Evolutionary conservation across 1,140 invertebrate species (phyloP).

Genomic region (Euura saliciscinereae): DNA sequence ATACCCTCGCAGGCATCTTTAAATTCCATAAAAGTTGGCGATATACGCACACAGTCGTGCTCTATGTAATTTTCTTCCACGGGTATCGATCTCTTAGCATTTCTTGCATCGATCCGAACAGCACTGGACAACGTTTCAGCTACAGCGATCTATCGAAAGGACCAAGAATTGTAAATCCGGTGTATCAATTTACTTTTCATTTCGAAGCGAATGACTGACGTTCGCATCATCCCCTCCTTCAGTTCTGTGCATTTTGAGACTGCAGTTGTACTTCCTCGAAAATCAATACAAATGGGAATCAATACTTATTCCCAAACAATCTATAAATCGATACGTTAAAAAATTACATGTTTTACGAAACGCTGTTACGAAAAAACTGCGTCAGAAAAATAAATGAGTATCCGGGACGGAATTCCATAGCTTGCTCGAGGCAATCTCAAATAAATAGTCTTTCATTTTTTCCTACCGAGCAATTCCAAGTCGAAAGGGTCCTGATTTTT

Average conservation of each 20-base stretch:
- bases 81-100: background rate
- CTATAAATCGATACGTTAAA: too few species aligned
- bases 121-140: background rate
- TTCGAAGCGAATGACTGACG: background rate
- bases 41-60: conserved; percentile 34
- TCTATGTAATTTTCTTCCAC: conserved; percentile 10
- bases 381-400: background rate
- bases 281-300: too few species aligned
- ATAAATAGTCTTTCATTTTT: too few species aligned
- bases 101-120: background rate
- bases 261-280: too few species aligned
- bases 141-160: background rate
- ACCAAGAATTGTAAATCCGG: background rate
- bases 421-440: too few species aligned
- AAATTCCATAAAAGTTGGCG: conserved; percentile 37
- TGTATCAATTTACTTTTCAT: background rate
- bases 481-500: too few species aligned
- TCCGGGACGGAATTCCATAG: too few species aligned
- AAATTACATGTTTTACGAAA: background rate
- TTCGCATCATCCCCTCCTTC: background rate
- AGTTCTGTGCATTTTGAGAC: background rate
- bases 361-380: background rate
- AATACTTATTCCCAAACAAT: too few species aligned
- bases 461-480: too few species aligned
- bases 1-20: conserved; percentile 41